Base-by-base conservation (phyloP, 2,797 vertebrate species). In the Scolopax bukidnonensis region DNA sequence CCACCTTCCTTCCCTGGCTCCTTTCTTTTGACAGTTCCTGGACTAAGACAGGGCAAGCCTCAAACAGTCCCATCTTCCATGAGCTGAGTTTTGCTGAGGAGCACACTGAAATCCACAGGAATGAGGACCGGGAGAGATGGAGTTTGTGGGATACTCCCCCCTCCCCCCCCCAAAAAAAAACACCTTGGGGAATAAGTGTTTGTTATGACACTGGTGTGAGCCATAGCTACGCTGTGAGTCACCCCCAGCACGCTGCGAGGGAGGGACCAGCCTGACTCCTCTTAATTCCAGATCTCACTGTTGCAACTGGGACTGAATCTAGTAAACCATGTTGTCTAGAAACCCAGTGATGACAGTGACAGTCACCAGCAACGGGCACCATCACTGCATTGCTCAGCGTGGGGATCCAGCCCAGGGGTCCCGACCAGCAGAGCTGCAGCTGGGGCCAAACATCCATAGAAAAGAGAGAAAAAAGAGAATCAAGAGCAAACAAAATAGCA, bases 161-260 rank as follows among this genome's bases (percentile, higher is more conserved):
- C 30, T 16, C 45, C 17, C 18, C 25, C 11, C 12, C 20, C 30
- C 27, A 14, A 20, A 61, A n/a, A 51, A 43, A 51, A 65, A 82
- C 74, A 86, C 65, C 60, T 51, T 63, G 41, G 86, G 92, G 90
- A 88, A n/a, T 33, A 43, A 48, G 85, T 16, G 80, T 69, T 90
- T 87, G 95, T 79, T 90, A 17, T 69, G 74, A 87, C 74, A 65
- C 65, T n/a, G 74, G 63, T 10, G 11, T 82, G 71, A 95, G 56
- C 89, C 92, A 93, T 68, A 93, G 87, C 78, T 74, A 3, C 0
- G 25, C 78, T 74, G 81, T 96, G 95, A 97, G 90, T 97, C 96
- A 97, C 45, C 32, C 45, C 63, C 70, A 76, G 93, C 15, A 3
- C 1, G 3, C 56, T 50, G 36, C 8, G 6, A 91, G 89, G 88